Evolutionary conservation across 2,888 invertebrate genomes (phyloP).

Genomic region (Hecatera dysodea): DNA sequence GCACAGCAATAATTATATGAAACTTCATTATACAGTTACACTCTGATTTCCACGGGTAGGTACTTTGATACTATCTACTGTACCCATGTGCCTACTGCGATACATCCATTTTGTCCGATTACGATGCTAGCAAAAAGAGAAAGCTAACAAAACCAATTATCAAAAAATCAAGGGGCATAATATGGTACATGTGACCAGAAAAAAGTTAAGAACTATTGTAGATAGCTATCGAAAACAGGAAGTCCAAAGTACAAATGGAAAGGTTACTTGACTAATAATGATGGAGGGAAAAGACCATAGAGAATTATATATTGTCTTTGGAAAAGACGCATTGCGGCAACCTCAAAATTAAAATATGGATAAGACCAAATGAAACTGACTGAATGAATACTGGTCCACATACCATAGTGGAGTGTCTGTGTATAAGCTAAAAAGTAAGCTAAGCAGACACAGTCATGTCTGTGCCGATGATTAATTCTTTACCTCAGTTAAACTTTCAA

Average conservation of each 20-base stretch:
- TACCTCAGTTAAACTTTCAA: not conserved
- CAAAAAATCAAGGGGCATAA: slow-evolving; percentile 1
- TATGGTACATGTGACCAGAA: not conserved
- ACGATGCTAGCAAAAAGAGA: slow-evolving; percentile 19
- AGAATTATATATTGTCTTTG: too few relatives aligned
- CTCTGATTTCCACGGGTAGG: slow-evolving; percentile 70
- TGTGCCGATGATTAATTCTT: not conserved
- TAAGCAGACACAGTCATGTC: not conserved
- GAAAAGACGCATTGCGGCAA: slow-evolving; percentile 8
- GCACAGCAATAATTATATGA: slow-evolving; percentile 62
- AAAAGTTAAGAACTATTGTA: not conserved
- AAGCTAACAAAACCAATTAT: slow-evolving; percentile 22
- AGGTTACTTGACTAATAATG: not conserved
- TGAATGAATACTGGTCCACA: not conserved
- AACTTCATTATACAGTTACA: slow-evolving; percentile 74
- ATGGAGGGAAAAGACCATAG: not conserved
- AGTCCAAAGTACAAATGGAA: not conserved
- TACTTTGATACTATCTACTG: slow-evolving; percentile 42
- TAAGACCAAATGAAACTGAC: not conserved
- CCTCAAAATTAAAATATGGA: not conserved
- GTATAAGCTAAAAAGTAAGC: not conserved
- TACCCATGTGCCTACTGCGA: slow-evolving; percentile 34
- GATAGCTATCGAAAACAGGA: not conserved
- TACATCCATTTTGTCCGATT: slow-evolving; percentile 14
- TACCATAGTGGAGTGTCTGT: not conserved